A percentile compares a stretch with the other conserved stretches of the same genome.
These are phyloP conservation scores for Leucania comma DNA, from an alignment of 2,888 invertebrate genomes.

Conservation along the genomic window DNA sequence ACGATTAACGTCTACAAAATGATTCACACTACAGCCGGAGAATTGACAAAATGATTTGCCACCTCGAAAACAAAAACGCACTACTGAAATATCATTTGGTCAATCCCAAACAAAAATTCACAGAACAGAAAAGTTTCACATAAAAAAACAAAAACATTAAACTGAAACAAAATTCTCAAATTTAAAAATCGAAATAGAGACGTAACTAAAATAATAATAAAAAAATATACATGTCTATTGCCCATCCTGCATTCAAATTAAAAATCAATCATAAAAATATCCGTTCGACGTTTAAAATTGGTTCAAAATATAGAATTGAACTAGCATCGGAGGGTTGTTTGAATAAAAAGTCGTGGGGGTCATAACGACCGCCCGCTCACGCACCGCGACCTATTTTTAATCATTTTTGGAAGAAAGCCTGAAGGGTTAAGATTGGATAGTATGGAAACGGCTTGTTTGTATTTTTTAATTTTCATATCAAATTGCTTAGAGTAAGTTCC, in stretches of 20 bases:
- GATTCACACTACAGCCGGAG: too few species aligned
- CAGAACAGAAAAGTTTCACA: too few species aligned
- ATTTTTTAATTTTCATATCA: background rate
- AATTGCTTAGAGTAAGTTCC: too few species aligned
- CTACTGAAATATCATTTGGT: too few species aligned
- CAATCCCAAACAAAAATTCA: too few species aligned
- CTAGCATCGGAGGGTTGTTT: conserved; percentile 63
- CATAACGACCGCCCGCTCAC: conserved; percentile 83
- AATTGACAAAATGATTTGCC: too few species aligned
- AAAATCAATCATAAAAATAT: conserved; percentile 52
- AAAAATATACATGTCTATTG: background rate
- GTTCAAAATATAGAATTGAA: conserved; percentile 49
- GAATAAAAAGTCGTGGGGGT: conserved; percentile 78
- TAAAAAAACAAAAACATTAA: too few species aligned
- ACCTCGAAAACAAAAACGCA: too few species aligned
- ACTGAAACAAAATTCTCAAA: background rate
- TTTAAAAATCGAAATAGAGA: background rate
- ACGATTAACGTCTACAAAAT: too few species aligned
- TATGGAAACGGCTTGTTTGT: conserved; percentile 72
- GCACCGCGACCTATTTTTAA: conserved; percentile 89
- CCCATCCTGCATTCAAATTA: conserved; percentile 22
- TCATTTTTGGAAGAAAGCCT: conserved; percentile 85
- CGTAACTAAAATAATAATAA: background rate
- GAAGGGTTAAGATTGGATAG: conserved; percentile 77
- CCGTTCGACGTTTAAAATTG: conserved; percentile 29